Conservation (phyloP, 2,113 vertebrate species). For the Onychostruthus taczanowskii region DNA sequence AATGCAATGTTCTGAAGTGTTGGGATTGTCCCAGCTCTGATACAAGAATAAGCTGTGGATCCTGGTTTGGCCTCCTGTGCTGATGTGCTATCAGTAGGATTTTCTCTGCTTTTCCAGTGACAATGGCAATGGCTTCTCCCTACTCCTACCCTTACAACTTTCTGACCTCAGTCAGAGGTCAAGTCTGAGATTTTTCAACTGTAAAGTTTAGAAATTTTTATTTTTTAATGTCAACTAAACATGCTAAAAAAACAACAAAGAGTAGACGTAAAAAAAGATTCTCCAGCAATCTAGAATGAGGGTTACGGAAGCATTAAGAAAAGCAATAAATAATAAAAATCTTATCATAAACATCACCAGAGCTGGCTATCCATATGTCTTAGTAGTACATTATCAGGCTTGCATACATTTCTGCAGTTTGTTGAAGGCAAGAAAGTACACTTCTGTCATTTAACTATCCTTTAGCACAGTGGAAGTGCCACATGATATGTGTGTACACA, state of each 20-base stretch:
- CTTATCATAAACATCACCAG: not conserved
- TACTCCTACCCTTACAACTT: not conserved
- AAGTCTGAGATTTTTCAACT: not conserved
- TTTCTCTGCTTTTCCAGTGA: not conserved
- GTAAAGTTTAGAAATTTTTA: not conserved
- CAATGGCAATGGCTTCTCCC: not conserved
- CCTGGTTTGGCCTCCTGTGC: not conserved
- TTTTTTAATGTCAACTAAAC: not conserved
- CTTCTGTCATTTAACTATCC: not conserved
- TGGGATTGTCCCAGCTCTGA: not conserved
- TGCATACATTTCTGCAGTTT: not conserved
- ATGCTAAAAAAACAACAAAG: not conserved
- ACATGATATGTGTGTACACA: not conserved
- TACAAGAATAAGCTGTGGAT: not conserved
- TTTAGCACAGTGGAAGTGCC: not conserved
- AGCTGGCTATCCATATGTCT: not conserved
- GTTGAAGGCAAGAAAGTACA: not conserved
- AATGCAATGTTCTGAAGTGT: not conserved
- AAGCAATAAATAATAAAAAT: not conserved
- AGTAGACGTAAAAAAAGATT: not conserved
- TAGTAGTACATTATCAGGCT: not conserved
- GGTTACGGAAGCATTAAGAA: not conserved
- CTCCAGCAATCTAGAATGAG: not conserved
- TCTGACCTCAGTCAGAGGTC: not conserved
- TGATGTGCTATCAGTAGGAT: not conserved